Evolutionary conservation across 2,113 vertebrate species (phyloP), one percentile per base, ranked within the genome.

Genomic region (Sisor rabdophorus): DNA sequence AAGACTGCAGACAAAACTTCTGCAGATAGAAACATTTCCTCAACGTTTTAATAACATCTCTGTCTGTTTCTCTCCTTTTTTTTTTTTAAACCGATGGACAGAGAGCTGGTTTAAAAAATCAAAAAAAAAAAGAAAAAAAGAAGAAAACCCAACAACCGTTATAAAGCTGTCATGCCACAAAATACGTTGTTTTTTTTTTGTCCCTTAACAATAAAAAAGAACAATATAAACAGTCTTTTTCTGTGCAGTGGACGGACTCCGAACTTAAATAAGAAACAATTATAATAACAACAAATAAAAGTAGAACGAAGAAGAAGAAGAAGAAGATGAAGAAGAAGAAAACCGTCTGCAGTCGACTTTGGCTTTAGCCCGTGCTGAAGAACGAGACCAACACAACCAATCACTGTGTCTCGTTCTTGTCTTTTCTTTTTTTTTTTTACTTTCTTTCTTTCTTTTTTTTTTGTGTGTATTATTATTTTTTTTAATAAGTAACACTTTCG

Each of bases 321-420:
- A 26, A 55, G 16, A 36, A 53, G 16, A 30, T 63, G 1, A 40
- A 71, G 47, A 26, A 63, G 54, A 73, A 76, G 12, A 19, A 84
- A 86, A 87, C 85, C 82, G 85, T 87, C 81, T 89, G 90, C 91
- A 91, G 91, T 92, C 90, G 88, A 88, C 90, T 92, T 92, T 92
- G 91, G 91, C 90, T 88, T 60, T 89, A 79, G 86, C 89, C 83
- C 84, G 85, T 80, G 86, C 87, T 87, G 90, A 90, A 87, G 89
- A 92, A 84, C 61, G 61, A 76, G 56, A 76, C 26, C 13, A 61
- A 73, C 32, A 60, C 26, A 47, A 87, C 86, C 84, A 82, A 81
- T 84, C 47, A 47, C 17, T 65, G 74, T 64, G 73, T 63, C 54
- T 80, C 17, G 58, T 28, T 52, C 2, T 48, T 67, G 26, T 20